Evolutionary conservation across 2,113 vertebrate genomes (phyloP).

Genomic region (Hypanus sabinus): DNA sequence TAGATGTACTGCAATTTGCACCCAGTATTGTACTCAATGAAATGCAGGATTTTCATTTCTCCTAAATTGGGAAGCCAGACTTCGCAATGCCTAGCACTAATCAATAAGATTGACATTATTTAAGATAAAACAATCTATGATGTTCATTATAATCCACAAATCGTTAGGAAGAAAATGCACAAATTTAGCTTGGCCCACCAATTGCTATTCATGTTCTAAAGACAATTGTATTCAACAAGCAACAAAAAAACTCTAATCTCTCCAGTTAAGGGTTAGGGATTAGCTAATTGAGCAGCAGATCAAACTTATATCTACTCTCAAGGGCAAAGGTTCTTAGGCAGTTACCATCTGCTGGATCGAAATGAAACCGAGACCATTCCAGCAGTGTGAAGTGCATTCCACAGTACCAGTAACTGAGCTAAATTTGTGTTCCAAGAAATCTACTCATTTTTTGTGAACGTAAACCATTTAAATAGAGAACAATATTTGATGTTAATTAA

Average conservation of each 20-base stretch:
- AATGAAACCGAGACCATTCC: not conserved
- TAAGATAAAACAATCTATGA: no score
- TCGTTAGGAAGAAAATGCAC: not conserved
- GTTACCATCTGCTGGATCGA: not conserved
- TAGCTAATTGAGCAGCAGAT: not conserved
- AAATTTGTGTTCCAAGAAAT: not conserved
- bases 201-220: not conserved
- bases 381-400: not conserved
- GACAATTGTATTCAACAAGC: not conserved
- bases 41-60: not conserved
- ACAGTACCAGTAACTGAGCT: not conserved
- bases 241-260: not conserved
- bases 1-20: not conserved
- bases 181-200: not conserved
- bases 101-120: no score
- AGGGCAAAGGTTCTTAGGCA: not conserved
- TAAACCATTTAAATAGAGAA: not conserved
- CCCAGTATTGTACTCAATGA: not conserved
- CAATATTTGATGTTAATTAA: not conserved
- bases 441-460: not conserved
- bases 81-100: not conserved
- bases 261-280: not conserved
- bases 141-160: not conserved
- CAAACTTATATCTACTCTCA: not conserved
- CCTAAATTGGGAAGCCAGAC: not conserved